These are phyloP conservation scores for Gobio gobio DNA, from an alignment of 2,113 vertebrate genomes.

Conservation along the genomic window DNA sequence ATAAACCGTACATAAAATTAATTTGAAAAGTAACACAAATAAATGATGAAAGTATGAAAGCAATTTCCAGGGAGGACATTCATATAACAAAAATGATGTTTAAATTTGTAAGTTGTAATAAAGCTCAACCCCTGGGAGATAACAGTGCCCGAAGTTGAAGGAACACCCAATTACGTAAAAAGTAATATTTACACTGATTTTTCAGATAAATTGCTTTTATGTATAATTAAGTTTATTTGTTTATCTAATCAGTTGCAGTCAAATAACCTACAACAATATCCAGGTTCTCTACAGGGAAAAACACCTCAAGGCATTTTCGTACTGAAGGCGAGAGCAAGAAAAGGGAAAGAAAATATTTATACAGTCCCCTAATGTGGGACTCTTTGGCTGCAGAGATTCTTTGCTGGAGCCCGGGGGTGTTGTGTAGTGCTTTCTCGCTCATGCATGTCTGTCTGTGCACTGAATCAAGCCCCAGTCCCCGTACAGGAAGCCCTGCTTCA, in stretches of 20 bases:
- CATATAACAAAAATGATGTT: not conserved
- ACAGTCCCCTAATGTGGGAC: constrained; percentile 19
- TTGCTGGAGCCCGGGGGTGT: constrained; percentile 59
- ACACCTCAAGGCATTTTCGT: constrained; percentile 26
- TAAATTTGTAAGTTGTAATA: not conserved
- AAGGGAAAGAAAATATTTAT: constrained; percentile 34
- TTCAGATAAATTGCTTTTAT: constrained; percentile 7
- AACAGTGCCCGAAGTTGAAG: not conserved
- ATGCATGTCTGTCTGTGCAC: constrained; percentile 64
- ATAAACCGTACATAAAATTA: not conserved
- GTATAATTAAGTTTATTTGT: constrained; percentile 23
- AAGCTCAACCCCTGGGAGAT: not conserved
- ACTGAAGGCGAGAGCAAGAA: not conserved
- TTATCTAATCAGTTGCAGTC: constrained; percentile 23
- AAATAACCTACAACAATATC: constrained; percentile 4
- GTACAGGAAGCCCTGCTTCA: constrained; percentile 46
- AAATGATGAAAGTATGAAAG: not conserved
- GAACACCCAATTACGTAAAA: not conserved
- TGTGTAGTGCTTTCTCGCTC: constrained; percentile 56
- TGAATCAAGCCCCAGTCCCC: constrained; percentile 57
- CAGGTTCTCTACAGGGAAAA: constrained; percentile 13
- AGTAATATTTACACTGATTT: not conserved
- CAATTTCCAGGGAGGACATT: not conserved
- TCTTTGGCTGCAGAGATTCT: constrained; percentile 59
- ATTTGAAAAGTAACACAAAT: not conserved